Conservation (phyloP, 2,113 vertebrate genomes). For the Falco punctatus region DNA sequence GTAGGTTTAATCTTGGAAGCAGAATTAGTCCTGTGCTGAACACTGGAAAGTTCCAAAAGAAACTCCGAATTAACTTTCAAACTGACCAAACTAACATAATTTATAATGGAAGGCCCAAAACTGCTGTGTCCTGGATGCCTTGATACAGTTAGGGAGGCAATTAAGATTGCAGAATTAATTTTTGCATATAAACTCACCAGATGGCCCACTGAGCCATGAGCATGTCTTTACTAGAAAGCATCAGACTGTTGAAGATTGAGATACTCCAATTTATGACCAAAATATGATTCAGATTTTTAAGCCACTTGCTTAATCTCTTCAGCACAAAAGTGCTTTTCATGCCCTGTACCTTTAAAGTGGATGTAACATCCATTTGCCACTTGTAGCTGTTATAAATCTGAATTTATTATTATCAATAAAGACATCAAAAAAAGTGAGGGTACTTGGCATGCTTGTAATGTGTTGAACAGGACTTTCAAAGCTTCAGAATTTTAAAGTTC, state of each 20-base stretch:
- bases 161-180: background rate
- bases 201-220: background rate
- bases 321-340: background rate
- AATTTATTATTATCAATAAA: background rate
- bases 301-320: background rate
- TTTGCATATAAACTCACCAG: background rate
- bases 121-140: background rate
- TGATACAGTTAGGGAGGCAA: background rate
- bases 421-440: background rate
- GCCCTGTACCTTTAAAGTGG: background rate
- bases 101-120: background rate
- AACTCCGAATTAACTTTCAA: background rate
- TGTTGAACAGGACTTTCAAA: background rate
- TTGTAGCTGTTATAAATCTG: background rate
- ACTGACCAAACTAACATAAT: background rate
- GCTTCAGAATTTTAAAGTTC: background rate
- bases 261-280: background rate
- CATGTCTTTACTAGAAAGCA: background rate
- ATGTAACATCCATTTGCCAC: background rate
- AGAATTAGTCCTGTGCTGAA: background rate
- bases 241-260: background rate
- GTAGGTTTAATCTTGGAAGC: background rate
- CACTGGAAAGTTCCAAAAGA: background rate
- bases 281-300: background rate
- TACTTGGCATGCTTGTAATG: background rate